These are phyloP conservation scores for Elegia similella DNA, from an alignment of 2,888 invertebrate species.

Conservation along the genomic window DNA sequence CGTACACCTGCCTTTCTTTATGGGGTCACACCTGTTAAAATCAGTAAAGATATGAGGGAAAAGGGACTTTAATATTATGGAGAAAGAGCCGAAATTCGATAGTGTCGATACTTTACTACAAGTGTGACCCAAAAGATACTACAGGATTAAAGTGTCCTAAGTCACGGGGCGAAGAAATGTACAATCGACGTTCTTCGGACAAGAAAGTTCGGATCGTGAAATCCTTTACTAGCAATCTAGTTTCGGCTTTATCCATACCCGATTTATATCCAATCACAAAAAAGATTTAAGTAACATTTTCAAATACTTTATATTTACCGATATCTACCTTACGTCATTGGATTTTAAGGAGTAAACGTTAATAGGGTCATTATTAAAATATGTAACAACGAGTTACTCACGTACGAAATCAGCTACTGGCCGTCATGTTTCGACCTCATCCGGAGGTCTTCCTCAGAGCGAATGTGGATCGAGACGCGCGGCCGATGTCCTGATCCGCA, in stretches of 20 bases:
- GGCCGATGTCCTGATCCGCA: too few species aligned
- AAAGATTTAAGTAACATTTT: background rate
- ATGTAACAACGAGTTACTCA: too few species aligned
- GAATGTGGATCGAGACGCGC: too few species aligned
- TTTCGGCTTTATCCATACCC: background rate
- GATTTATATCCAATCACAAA: background rate
- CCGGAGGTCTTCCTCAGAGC: too few species aligned
- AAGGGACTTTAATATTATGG: conserved; percentile 19
- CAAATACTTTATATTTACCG: background rate
- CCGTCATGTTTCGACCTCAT: too few species aligned
- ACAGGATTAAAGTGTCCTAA: conserved; percentile 15
- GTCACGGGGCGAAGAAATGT: conserved; percentile 8
- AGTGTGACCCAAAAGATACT: conserved; percentile 18
- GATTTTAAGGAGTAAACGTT: too few species aligned
- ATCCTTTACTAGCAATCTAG: conserved; percentile 5
- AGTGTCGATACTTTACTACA: conserved; percentile 14
- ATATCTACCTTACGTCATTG: background rate
- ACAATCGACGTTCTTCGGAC: conserved; percentile 6
- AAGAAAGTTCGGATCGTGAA: conserved; percentile 6
- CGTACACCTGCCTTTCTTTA: conserved; percentile 65
- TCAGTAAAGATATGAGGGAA: conserved; percentile 34
- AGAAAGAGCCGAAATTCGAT: conserved; percentile 19
- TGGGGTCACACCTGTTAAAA: conserved; percentile 56
- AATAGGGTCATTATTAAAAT: too few species aligned
- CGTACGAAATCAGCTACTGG: too few species aligned